Conservation (phyloP, 2,797 vertebrate species). For the Sebastes cheni region DNA sequence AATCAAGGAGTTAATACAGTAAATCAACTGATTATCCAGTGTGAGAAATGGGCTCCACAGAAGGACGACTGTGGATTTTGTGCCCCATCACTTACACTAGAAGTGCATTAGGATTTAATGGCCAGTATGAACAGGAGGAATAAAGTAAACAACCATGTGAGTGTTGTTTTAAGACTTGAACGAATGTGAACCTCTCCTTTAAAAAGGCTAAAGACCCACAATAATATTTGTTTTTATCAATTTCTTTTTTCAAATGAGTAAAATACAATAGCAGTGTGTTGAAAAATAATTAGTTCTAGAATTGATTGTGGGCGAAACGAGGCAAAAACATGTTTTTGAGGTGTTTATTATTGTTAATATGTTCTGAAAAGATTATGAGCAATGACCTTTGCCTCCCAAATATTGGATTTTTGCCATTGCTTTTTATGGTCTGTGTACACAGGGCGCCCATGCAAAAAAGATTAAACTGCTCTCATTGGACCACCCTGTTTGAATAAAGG, state of each 20-base stretch:
- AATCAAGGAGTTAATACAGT: background rate
- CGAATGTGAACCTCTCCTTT: too few species aligned
- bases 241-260: background rate
- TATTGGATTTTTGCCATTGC: background rate
- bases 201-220: too few species aligned
- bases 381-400: background rate
- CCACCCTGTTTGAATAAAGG: too few species aligned
- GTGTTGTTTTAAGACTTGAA: too few species aligned
- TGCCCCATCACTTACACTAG: background rate
- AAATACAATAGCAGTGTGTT: background rate
- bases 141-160: too few species aligned
- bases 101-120: background rate
- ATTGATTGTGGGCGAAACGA: background rate
- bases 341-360: background rate
- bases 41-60: background rate
- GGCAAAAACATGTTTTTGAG: too few species aligned
- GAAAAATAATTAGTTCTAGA: background rate
- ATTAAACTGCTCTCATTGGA: background rate
- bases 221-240: too few species aligned
- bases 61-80: background rate
- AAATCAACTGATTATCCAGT: background rate
- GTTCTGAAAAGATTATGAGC: background rate
- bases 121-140: too few species aligned
- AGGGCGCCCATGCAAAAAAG: background rate
- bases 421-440: background rate